Evolutionary conservation across 2,113 vertebrate genomes (phyloP).

Genomic region (Tamias sibiricus): DNA sequence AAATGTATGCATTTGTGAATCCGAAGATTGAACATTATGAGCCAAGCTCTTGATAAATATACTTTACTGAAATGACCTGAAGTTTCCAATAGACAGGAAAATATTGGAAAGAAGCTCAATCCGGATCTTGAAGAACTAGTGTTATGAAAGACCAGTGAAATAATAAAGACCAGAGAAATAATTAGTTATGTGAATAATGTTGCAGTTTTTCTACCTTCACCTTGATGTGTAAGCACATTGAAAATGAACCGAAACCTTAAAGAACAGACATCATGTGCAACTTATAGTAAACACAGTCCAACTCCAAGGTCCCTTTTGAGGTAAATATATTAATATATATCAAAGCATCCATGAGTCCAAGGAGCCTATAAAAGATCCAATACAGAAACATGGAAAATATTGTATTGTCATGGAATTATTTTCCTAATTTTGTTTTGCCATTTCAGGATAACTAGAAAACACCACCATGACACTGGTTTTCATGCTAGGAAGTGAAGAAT

Average conservation of each 20-base stretch:
- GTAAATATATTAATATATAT: background rate
- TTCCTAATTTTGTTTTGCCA: background rate
- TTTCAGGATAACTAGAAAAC: constrained; percentile 41
- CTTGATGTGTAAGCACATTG: constrained; percentile 17
- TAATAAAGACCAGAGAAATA: too few species aligned
- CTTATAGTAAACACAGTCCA: background rate
- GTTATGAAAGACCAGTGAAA: background rate
- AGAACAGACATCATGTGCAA: background rate
- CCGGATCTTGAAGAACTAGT: background rate
- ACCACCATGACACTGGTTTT: background rate
- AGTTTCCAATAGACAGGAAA: constrained; percentile 17
- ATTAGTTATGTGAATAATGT: constrained; percentile 4
- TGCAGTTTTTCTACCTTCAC: background rate
- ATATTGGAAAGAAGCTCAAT: background rate
- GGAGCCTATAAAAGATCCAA: background rate
- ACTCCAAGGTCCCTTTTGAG: background rate
- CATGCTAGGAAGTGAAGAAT: background rate
- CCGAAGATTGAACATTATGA: constrained; percentile 15
- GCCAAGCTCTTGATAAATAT: background rate
- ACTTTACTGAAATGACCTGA: constrained; percentile 29
- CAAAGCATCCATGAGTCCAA: background rate
- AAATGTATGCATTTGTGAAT: constrained; percentile 27
- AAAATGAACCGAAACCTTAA: constrained; percentile 19
- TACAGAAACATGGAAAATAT: background rate
- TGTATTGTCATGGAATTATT: background rate